Conservation (phyloP, 1,140 invertebrate genomes). For the Cherax destructor region DNA sequence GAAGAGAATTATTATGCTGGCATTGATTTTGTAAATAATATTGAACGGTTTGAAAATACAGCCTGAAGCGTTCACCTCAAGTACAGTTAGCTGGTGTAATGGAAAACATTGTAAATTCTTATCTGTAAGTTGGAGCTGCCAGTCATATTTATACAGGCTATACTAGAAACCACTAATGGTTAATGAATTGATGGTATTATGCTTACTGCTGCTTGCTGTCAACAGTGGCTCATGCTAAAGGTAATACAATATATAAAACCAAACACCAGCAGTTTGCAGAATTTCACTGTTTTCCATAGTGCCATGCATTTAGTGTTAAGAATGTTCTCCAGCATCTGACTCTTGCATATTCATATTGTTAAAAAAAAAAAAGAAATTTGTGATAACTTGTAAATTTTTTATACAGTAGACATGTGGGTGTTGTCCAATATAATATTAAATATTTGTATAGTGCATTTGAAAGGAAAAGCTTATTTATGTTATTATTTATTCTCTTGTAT, state of each 20-base stretch:
- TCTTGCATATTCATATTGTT: neutral
- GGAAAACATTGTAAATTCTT: neutral
- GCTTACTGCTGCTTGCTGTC: neutral
- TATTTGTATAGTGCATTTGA: neutral
- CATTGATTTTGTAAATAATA: neutral
- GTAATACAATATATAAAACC: neutral
- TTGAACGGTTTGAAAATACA: neutral
- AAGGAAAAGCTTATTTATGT: neutral
- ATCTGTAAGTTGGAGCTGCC: neutral
- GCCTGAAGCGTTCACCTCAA: slow-evolving; percentile 4
- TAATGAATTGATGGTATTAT: neutral
- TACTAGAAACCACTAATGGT: neutral
- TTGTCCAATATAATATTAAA: neutral
- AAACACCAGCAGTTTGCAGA: neutral
- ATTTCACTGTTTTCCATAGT: slow-evolving; percentile 9
- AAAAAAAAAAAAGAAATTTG: neutral
- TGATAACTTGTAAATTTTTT: neutral
- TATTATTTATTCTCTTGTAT: neutral
- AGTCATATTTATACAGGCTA: neutral
- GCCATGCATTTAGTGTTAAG: neutral
- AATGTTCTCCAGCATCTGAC: neutral
- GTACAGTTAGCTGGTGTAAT: neutral
- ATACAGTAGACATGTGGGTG: neutral
- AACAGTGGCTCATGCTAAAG: neutral
- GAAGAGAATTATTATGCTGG: neutral